Evolutionary conservation across 2,797 vertebrate genomes (phyloP), one percentile per base, ranked within the genome.

Genomic region (Bradypodion pumilum): DNA sequence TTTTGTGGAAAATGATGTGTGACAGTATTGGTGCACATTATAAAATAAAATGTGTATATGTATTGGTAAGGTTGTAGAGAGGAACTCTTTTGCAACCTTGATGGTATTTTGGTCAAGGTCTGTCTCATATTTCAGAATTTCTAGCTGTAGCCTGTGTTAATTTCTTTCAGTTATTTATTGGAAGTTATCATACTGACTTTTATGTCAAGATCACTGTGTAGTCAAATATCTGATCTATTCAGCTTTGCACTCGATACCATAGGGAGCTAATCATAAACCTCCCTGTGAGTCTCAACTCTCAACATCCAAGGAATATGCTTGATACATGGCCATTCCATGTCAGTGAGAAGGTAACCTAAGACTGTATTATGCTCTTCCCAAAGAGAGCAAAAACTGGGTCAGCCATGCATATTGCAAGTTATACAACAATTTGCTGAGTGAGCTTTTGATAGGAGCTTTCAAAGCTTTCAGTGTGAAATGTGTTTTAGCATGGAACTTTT

Each of bases 381-480:
- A 81, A 70, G 65, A 70, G 29, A 77, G 74, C 52, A 78, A 78
- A 56, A 78, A 83, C 74, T 83, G 74, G 74, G 63, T 77, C 56
- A 83, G 66, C 23, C 5, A 44, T 60, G 74, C 74, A 77, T 65
- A 70, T 52, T 32, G 37, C 13, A 83, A 44, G n/a, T 59, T 77
- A 83, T 46, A 60, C 9, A 46, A 49, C 63, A 77, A 60, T 40
- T 13, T 77, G 68, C 69, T 73, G 16, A 70, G 49, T 70, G 29
- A 77, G 74, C 35, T 77, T 83, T 60, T 83, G 65, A 83, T 78
- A 3, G 42, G 25, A 19, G 27, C 29, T 78, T 70, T 83, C 65
- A 69, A 77, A 59, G 25, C 62, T 70, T 70, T 70, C 32, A 70
- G 46, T n/a, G 27, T 78, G 82, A 37, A 7, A 59, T 62, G 37